Evolutionary conservation across 1,140 invertebrate species (phyloP).

Genomic region (Orius laevigatus): DNA sequence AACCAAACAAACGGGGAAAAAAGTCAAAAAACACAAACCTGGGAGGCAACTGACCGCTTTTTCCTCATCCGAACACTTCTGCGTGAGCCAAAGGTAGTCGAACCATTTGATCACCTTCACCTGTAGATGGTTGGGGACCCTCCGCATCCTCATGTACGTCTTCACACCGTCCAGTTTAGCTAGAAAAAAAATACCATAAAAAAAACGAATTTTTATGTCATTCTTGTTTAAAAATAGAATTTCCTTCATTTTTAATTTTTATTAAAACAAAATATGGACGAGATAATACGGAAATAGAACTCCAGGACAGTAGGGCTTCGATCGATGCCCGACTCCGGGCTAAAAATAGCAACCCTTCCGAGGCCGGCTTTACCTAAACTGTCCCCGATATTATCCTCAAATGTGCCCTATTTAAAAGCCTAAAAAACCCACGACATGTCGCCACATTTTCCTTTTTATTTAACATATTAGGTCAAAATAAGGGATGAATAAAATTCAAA

Average conservation of each 20-base stretch:
- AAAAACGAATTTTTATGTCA: not conserved
- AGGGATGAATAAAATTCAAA: no score
- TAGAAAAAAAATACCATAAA: constrained; percentile 36
- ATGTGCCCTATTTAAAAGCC: no score
- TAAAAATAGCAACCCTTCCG: no score
- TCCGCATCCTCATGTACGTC: constrained; percentile 93
- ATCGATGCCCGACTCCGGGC: no score
- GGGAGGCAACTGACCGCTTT: constrained; percentile 85
- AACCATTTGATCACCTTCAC: constrained; percentile 99
- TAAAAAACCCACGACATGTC: no score
- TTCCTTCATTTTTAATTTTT: not conserved
- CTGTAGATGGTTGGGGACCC: constrained; percentile 87
- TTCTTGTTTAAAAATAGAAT: not conserved
- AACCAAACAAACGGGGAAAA: not conserved
- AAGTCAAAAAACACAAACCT: constrained; percentile 29
- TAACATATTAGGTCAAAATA: no score
- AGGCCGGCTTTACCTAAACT: no score
- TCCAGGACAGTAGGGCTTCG: no score
- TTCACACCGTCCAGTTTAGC: constrained; percentile 95
- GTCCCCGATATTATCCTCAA: no score
- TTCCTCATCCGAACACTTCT: constrained; percentile 96
- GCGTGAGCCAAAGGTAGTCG: constrained; percentile 95
- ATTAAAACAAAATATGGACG: not conserved
- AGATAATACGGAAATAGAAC: not conserved
- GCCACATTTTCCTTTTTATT: no score